These are phyloP conservation scores for Burhinus oedicnemus DNA, from an alignment of 2,113 vertebrate species.

Conservation along the genomic window DNA sequence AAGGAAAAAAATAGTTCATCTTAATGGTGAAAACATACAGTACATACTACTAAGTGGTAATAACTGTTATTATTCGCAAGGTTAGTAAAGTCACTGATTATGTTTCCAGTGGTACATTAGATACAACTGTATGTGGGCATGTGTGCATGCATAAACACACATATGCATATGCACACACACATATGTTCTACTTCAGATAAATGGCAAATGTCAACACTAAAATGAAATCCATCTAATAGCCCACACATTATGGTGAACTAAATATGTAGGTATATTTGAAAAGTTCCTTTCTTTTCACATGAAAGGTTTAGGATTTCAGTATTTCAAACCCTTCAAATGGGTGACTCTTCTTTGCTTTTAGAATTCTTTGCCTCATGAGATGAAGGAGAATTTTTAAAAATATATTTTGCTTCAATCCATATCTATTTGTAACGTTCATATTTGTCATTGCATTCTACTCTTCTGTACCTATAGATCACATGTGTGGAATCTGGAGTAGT, in stretches of 20 bases:
- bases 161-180: too few relatives aligned
- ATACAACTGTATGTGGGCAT: too few relatives aligned
- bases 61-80: background rate
- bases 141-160: too few relatives aligned
- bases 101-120: background rate
- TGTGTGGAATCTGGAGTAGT: background rate
- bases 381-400: background rate
- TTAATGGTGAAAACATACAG: background rate
- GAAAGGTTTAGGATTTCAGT: background rate
- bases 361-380: background rate
- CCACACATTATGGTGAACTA: background rate
- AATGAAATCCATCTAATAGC: background rate
- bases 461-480: background rate
- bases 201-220: background rate
- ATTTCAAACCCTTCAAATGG: background rate
- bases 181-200: background rate
- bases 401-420: rapidly evolving
- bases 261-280: background rate
- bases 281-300: background rate
- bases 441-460: background rate
- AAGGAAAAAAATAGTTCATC: background rate
- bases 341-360: background rate
- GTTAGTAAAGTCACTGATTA: background rate
- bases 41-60: background rate
- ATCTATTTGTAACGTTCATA: background rate